phyloP scores from a whole-genome alignment of 2,888 invertebrate genomes.

The Ornithoptera alexandrae region DNA sequence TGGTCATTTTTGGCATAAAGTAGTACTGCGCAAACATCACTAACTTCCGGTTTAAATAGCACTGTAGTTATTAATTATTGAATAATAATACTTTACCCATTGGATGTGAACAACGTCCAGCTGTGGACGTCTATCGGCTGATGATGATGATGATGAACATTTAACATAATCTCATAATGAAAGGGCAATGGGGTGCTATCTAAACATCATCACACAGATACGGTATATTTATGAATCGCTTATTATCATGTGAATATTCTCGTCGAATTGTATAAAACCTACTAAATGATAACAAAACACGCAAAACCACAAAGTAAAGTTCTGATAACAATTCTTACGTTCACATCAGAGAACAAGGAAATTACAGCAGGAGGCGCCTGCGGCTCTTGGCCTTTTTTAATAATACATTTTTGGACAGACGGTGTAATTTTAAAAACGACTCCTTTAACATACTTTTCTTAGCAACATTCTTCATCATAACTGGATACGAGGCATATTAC shows the following conservation, averaged over 20 bases:
- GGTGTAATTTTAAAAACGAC: not conserved
- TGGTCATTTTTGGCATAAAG: not conserved
- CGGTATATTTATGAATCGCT: too few species aligned
- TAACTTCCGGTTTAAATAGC: not conserved
- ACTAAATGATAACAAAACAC: not conserved
- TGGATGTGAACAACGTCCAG: too few species aligned
- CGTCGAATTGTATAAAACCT: not conserved
- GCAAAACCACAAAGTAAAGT: not conserved
- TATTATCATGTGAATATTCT: not conserved
- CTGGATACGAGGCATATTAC: not conserved
- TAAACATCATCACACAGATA: too few species aligned
- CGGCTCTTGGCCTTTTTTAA: not conserved
- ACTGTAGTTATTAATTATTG: not conserved
- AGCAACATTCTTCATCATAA: not conserved
- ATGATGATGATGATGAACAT: too few species aligned
- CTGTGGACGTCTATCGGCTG: too few species aligned
- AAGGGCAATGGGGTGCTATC: too few species aligned
- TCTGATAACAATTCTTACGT: not conserved
- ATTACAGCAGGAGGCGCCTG: not conserved
- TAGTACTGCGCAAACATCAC: not conserved
- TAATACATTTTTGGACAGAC: not conserved
- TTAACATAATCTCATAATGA: too few species aligned
- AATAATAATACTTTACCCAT: too few species aligned
- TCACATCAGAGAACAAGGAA: not conserved
- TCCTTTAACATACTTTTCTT: not conserved